phyloP scores from a whole-genome alignment of 2,888 invertebrate genomes.

The Neoitamus cyanurus region DNA sequence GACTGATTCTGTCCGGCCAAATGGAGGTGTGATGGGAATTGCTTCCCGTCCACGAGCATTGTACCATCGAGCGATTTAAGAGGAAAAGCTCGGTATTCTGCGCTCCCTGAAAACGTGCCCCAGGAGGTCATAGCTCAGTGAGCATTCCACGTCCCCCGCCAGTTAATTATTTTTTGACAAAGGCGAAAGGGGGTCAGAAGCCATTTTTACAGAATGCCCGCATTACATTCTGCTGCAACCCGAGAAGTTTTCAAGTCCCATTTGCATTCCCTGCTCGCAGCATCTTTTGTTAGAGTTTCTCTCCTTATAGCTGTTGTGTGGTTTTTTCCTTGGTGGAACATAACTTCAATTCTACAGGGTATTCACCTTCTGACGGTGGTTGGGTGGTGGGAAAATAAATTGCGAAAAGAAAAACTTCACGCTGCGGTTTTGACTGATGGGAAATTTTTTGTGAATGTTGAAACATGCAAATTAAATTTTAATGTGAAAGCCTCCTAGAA shows the following conservation, averaged over 20 bases:
- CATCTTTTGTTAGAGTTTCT: not conserved
- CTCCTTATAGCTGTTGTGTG: not conserved
- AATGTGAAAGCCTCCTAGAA: not conserved
- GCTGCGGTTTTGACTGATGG: not conserved
- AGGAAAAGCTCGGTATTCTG: not conserved
- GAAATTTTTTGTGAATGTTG: not conserved
- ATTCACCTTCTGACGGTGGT: not conserved
- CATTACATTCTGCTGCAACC: not conserved
- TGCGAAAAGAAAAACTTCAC: not conserved
- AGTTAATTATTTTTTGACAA: not conserved
- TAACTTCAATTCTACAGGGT: not conserved
- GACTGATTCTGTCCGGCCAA: not conserved
- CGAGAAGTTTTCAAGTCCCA: not conserved
- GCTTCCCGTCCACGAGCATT: not conserved
- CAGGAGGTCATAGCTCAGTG: not conserved
- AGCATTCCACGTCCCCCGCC: not conserved
- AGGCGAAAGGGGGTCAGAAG: not conserved
- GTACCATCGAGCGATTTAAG: not conserved
- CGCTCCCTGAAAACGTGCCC: not conserved
- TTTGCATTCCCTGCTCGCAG: not conserved
- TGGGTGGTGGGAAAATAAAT: not conserved
- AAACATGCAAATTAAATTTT: not conserved
- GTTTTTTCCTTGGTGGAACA: not conserved
- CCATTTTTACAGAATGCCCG: not conserved
- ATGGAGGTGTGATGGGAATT: not conserved